Evolutionary conservation across 2,113 vertebrate species (phyloP).

Genomic region (Thamnaconus septentrionalis): DNA sequence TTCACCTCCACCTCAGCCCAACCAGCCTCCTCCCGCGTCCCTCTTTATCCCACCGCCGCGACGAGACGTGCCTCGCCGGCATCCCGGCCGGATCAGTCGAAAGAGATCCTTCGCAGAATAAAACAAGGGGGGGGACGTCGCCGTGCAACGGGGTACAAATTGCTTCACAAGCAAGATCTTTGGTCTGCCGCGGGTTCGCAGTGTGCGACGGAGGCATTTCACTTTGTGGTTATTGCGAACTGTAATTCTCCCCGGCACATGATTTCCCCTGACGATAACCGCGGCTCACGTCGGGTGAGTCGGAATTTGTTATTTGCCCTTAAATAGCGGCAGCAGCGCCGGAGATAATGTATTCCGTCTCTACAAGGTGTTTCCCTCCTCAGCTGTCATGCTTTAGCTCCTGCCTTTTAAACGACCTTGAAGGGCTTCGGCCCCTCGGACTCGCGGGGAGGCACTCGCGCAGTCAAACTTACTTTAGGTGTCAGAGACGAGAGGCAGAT

Average conservation of each 20-base stretch:
- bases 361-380: slow-evolving; percentile 18
- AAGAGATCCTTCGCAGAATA: slow-evolving; percentile 40
- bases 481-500: no score
- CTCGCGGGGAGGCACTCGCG: slow-evolving; percentile 2
- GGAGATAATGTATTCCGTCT: slow-evolving; percentile 35
- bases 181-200: slow-evolving; percentile 29
- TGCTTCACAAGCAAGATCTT: slow-evolving; percentile 29
- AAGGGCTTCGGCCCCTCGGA: slow-evolving; percentile 5
- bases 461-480: slow-evolving; percentile 6
- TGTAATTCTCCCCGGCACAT: slow-evolving; percentile 23
- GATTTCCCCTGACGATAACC: slow-evolving; percentile 42
- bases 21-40: slow-evolving; percentile 23
- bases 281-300: slow-evolving; percentile 6
- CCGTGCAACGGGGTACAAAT: slow-evolving; percentile 32
- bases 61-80: slow-evolving; percentile 37
- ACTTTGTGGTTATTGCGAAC: slow-evolving; percentile 41
- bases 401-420: background rate
- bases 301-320: slow-evolving; percentile 23
- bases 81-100: slow-evolving; percentile 37
- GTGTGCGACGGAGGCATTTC: slow-evolving; percentile 30
- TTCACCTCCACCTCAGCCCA: no score
- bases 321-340: slow-evolving; percentile 23
- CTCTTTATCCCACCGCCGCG: slow-evolving; percentile 37
- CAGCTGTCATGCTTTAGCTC: slow-evolving; percentile 10
- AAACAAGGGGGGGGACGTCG: slow-evolving; percentile 35